Base-by-base conservation (phyloP, 2,888 invertebrate species). In the Amblyteles armatorius region DNA sequence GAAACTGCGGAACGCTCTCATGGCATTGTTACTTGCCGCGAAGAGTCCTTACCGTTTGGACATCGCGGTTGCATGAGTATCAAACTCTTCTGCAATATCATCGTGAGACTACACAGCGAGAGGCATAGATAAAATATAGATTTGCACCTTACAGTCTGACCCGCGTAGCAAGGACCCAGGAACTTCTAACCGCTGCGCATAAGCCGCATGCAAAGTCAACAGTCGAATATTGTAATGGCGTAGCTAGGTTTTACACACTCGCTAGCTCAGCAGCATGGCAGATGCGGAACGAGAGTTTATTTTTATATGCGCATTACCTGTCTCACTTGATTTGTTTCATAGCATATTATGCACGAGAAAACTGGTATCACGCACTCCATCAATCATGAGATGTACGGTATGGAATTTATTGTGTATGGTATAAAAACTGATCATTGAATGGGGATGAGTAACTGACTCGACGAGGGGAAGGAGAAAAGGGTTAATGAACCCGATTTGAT, bases 201-300 rank as follows among this genome's bases (percentile, higher is more conserved):
- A 26, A 57, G 22, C 3, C 13, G 26, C 57, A 57, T 57, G 57
- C 36, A 36, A 36, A 63, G 63, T 7, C 63, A 6, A 33, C 16
- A 63, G n/a, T 36, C 63, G 33, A 63, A 63, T 33, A 63, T 33
- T n/a, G 36, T 6, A 26, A 29, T n/a, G 19, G n/a, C 9, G 19
- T n/a, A 33, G 7, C n/a, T 0, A 11, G 26, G 57, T 63, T 63
- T 29, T 29, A 63, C 36, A 6, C 63, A 63, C 7, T 63, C 13
- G 33, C 63, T 5, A 16, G 26, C 33, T 29, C 29, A 63, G 16
- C 63, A 26, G n/a, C 63, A 29, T 29, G 36, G 63, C 63, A 36
- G 63, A 63, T 63, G 63, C 63, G 63, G 36, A 63, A 63, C 63
- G 63, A 36, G 63, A 63, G 36, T 63, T 33, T 29, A 63, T 63